Percentiles rank a stretch among this genome's conserved stretches.
These are phyloP conservation scores for Bergia sp. DNA, from an alignment of 92 coral and sea anemone species.

Conservation along the genomic window DNA sequence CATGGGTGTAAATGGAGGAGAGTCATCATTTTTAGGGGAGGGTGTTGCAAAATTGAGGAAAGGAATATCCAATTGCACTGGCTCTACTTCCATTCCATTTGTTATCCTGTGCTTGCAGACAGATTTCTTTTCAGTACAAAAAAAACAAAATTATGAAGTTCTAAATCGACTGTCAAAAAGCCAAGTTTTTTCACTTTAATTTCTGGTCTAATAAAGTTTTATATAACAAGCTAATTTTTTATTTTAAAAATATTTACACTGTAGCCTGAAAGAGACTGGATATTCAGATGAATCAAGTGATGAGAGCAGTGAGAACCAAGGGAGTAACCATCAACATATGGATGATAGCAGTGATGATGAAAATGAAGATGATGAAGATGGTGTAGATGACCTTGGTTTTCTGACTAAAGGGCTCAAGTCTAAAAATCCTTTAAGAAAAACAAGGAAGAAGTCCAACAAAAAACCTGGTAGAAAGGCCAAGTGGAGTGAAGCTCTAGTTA, in stretches of 20 bases:
- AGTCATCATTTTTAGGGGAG: constrained; percentile 1
- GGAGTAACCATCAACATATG: constrained; percentile 21
- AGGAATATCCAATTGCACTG: constrained; percentile 13
- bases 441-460: constrained; percentile 37
- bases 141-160: background rate
- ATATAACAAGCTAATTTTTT: constrained; percentile 7
- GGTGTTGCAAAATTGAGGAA: constrained; percentile 17
- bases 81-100: constrained; percentile 1
- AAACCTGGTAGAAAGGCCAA: constrained; percentile 60
- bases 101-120: constrained; percentile 12
- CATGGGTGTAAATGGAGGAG: constrained; percentile 1
- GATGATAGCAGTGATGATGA: constrained; percentile 29
- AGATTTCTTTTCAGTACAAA: constrained; percentile 15
- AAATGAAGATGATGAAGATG: constrained; percentile 18
- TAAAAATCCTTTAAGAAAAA: constrained; percentile 5
- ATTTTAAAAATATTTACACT: constrained; percentile 23
- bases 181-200: constrained; percentile 2
- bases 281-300: constrained; percentile 25
- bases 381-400: constrained; percentile 22
- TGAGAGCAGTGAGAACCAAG: background rate
- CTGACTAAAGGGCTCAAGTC: constrained; percentile 24
- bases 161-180: constrained; percentile 3
- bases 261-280: constrained; percentile 26
- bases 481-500: constrained; percentile 56
- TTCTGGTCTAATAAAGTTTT: constrained; percentile 20